Base-by-base conservation (phyloP, 2,113 vertebrate genomes). In the Genyomyrus donnyi region DNA sequence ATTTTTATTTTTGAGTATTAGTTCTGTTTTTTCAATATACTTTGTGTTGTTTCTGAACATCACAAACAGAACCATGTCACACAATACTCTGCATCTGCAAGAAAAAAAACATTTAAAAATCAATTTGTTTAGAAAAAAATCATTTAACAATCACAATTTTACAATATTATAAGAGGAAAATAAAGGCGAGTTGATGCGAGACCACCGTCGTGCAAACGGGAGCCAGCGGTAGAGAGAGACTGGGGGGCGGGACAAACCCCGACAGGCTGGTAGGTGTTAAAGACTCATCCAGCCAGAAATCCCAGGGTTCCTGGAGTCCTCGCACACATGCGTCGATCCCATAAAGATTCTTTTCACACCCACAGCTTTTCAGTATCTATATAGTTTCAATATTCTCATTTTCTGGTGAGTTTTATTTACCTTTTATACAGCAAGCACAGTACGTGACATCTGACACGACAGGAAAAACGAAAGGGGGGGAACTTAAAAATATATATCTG, bases 21-120 rank as follows among this genome's bases (percentile, higher is more conserved):
- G 70, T 92, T 90, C 91, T 91, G 90, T 92, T 93, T 87, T 49
- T 88, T 91, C 91, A 91, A 70, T 89, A 89, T 90, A 66, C 62
- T 70, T 86, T 87, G 89, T 87, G 83, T 58, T 88, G 89, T 91
- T 85, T 87, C 89, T 90, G 84, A 91, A 87, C 89, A 90, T 85
- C 88, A 88, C 70, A 92, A 96, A 96, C 94, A 95, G 97, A 97
- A 95, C 97, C 97, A 97, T 95, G 94, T 96, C 95, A 97, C 96
- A 97, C 95, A 97, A 97, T 96, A 96, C 93, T 94, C 94, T 94
- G 94, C 95, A 96, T 96, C 92, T 95, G 95, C 96, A 96, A 95
- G 95, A 92, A 93, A 95, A 94, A 88, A 93, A 94, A 94, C 94
- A 66, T 66, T 91, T 62, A 90, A 92, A 88, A 90, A 58, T 91